Base-by-base conservation (phyloP, 2,113 vertebrate genomes). In the Mesocricetus auratus region DNA sequence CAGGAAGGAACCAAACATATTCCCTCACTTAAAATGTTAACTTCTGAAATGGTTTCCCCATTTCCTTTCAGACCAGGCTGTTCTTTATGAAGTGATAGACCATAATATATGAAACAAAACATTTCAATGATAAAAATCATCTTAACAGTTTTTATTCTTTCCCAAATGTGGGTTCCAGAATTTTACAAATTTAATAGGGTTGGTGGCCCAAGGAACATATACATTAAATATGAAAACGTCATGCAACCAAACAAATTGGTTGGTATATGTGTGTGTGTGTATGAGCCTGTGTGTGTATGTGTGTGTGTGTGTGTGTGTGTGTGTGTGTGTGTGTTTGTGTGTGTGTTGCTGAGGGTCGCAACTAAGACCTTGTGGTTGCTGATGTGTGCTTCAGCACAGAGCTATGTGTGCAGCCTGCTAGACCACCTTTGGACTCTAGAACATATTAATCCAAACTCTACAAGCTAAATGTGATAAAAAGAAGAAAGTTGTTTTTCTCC, bases 21-120 rank as follows among this genome's bases (percentile, higher is more conserved):
- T 64, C 85, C 86, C 2, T 58, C 71, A 91, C 69, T 53, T 39
- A 71, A 86, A 78, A 69, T 21, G 0, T 53, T 60, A 69, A 47
- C 4, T 71, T 7, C 10, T 26, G 6, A 79, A 31, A 88, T 22
- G 45, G 33, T 71, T 86, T n/a, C 50, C 62, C 29, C 31, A 24
- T 50, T 86, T 93, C n/a, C 21, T 75, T 50, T 60, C 81, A 73
- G 75, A 69, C 22, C 62, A 74, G 74, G 16, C 19, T 77, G 31
- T 94, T 75, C 45, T 91, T 39, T 94, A 53, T 90, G n/a, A 22
- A 19, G 6, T 60, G 79, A 87, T 22, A 36, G 17, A 89, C 45
- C 69, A 39, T 31, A 56, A 22, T n/a, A 81, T 56, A 81, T 74
- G 6, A 95, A 95, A 68, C 21, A 74, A 96, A 94, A 69, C 22